Evolutionary conservation across 2,113 vertebrate species (phyloP), one percentile per base, ranked within the genome.

Genomic region (Psittacula cyanocephala): DNA sequence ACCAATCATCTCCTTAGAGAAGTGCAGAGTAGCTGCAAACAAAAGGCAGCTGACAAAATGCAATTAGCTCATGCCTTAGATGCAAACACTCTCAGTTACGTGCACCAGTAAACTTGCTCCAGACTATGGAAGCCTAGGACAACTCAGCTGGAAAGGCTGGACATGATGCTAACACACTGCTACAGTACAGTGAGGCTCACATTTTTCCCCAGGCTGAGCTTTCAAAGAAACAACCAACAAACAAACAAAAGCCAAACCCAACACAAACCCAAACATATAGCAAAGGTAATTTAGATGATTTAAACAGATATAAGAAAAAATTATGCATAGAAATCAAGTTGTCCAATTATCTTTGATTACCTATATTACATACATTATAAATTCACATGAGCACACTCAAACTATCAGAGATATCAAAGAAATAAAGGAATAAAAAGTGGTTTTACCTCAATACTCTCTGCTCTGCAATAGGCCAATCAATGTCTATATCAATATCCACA

Each of bases 401-500:
- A 81, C 60, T 78, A 65, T 16, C 5, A 77, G 10, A 1, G 4
- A 17, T 43, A 86, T 8, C 39, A 67, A 83, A 86, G 65, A 86
- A 82, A 88, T 20, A 59, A 57, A 71, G 47, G 33, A 55, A 74
- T 10, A 46, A 92, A 37, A 92, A 68, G 35, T 22, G 43, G 6
- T 78, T 86, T 97, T 95, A 99, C 99, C 99, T 98, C 94, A 99
- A 96, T 4, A 99, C 99, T 93, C 99, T 98, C 89, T 99, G 99
- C 35, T 99, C 99, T 11, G 99, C 99, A 81, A 99, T 99, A 9
- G 99, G 99, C 99, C 99, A 99, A 68, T 99, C 99, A 50, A 99
- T 99, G 93, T 99, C 99, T 74, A 99, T 98, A 31, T 99, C 99
- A 19, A 99, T 99, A 94, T 99, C 99, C 94, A 99, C 98, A 22